phyloP scores from a whole-genome alignment of 2,888 invertebrate genomes.

The Amiota minor region DNA sequence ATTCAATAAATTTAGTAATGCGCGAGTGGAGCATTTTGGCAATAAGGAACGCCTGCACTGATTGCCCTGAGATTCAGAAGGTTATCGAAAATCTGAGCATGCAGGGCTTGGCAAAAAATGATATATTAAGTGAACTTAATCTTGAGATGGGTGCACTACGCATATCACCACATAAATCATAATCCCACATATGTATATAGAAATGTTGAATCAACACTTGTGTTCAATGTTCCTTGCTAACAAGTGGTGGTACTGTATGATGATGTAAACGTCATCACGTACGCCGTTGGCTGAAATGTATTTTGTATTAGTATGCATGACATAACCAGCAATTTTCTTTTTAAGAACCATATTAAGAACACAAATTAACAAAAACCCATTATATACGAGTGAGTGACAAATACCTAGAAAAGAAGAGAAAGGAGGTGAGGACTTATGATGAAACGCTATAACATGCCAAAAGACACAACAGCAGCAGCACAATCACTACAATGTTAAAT shows the following conservation, averaged over 20 bases:
- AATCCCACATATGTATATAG: slow-evolving; percentile 23
- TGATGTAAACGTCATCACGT: slow-evolving; percentile 51
- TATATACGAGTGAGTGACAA: background rate
- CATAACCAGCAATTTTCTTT: background rate
- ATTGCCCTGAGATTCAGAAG: slow-evolving; percentile 85
- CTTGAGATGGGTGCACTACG: slow-evolving; percentile 74
- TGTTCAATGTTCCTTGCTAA: slow-evolving; percentile 42
- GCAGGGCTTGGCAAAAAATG: slow-evolving; percentile 80
- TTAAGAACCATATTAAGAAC: background rate
- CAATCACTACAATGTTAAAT: background rate
- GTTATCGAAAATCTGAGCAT: slow-evolving; percentile 75
- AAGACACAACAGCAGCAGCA: background rate
- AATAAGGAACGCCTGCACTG: slow-evolving; percentile 86
- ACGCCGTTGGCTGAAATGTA: background rate
- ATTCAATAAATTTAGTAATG: slow-evolving; percentile 81
- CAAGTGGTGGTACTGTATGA: slow-evolving; percentile 51
- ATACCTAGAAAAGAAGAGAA: background rate
- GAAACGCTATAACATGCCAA: slow-evolving; percentile 14
- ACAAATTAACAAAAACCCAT: background rate
- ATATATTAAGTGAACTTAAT: slow-evolving; percentile 82
- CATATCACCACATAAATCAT: slow-evolving; percentile 55
- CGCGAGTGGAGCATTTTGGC: slow-evolving; percentile 92
- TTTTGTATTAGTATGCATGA: background rate
- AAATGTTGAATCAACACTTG: slow-evolving; percentile 21
- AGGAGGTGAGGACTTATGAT: background rate